Base-by-base conservation (phyloP, 1,140 invertebrate species). In the Periplaneta americana region DNA sequence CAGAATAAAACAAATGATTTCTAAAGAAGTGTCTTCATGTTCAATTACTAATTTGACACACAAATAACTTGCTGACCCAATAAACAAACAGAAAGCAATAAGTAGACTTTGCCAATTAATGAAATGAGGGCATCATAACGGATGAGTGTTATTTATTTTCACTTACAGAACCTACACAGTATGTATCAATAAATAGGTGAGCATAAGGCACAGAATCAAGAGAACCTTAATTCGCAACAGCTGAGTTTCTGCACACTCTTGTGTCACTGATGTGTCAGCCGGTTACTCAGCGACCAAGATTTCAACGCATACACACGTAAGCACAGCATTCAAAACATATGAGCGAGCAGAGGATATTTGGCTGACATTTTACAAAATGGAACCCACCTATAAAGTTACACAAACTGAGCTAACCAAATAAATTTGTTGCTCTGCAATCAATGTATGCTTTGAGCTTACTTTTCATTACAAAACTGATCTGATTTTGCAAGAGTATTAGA, bases 201-300 rank as follows among this genome's bases (percentile, higher is more conserved):
- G 48, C 85, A 85, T 81, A 86, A 81, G 66, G 85, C 86, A 82
- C 85, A 86, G 74, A 35, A 34, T 74, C 39, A 48, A 81, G 37
- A 78, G 74, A 79, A 33, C 74, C 11, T 80, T 36, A 28, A 81
- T 75, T 34, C 32, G 75, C 78, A 57, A 32, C 36, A 6, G 78
- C 33, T 79, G 17, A 37, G 36, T 37, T 57, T 48, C 28, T 79
- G 35, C 78, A n/a, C 8, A 22, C 22, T 78, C 77, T 78, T 79
- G 57, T 48, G 37, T 48, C 36, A 79, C 36, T 57, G 36, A 79
- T 33, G 78, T 48, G 57, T 79, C 57, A 33, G 37, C 78, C 57
- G 31, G 78, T 18, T 48, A 15, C 28, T 32, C 32, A 32, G n/a
- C 32, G 32, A n/a, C 17, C 5, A 57, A n/a, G 48, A n/a, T n/a